Evolutionary conservation across 2,888 invertebrate species (phyloP).

Genomic region (Oligia fasciuncula): DNA sequence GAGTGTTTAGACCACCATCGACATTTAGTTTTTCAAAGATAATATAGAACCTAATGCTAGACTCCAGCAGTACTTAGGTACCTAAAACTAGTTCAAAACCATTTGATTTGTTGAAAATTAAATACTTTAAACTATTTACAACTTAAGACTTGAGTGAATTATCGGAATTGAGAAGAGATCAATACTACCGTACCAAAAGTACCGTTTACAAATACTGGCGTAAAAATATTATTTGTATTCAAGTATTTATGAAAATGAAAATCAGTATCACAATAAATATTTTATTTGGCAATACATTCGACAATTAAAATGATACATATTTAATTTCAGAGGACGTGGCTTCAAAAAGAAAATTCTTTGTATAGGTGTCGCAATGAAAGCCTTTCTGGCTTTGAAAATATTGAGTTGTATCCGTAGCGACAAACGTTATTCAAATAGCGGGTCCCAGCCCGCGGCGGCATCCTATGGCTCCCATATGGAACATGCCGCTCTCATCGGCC

Average conservation of each 20-base stretch:
- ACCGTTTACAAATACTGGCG: background rate
- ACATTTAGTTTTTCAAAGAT: background rate
- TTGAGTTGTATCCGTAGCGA: slow-evolving; percentile 51
- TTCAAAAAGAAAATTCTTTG: slow-evolving; percentile 36
- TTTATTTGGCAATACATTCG: slow-evolving; percentile 21
- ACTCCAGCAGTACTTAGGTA: background rate
- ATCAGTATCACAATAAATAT: slow-evolving; percentile 25
- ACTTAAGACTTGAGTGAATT: background rate
- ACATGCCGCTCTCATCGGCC: slow-evolving; percentile 36
- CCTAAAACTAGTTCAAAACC: background rate
- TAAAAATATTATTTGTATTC: background rate
- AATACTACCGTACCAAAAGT: slow-evolving; percentile 4
- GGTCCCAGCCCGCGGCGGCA: slow-evolving; percentile 40
- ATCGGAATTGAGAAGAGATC: background rate
- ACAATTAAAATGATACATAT: slow-evolving; percentile 34
- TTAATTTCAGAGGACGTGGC: slow-evolving; percentile 19
- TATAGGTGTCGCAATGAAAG: slow-evolving; percentile 52
- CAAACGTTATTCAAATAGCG: slow-evolving; percentile 57
- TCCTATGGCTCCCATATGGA: slow-evolving; percentile 41
- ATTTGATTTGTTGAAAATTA: background rate
- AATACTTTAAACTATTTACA: background rate
- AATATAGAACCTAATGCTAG: no score
- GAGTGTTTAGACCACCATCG: background rate
- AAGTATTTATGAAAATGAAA: slow-evolving; percentile 19
- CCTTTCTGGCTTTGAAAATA: slow-evolving; percentile 48